Evolutionary conservation across 2,113 vertebrate genomes (phyloP).

Genomic region (Epinephelus cyanopodus): DNA sequence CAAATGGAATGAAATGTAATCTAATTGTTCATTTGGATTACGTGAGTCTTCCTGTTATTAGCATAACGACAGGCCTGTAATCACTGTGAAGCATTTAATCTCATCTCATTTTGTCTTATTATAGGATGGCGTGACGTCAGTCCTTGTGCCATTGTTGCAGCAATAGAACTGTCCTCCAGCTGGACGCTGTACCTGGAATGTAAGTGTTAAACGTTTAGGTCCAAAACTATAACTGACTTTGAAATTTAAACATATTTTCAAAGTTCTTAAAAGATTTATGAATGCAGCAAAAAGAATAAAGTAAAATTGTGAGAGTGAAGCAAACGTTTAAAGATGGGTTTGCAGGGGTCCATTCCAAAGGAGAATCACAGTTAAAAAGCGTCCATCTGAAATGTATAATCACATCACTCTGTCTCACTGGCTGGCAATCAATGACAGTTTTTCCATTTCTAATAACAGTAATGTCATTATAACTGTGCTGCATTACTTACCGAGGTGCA

Average conservation of each 20-base stretch:
- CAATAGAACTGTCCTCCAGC: neutral
- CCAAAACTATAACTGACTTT: neutral
- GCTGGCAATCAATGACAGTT: neutral
- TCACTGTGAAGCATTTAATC: constrained; percentile 34
- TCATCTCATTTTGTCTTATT: constrained; percentile 19
- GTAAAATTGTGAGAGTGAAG: neutral
- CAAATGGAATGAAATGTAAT: constrained; percentile 23
- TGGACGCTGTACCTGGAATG: neutral
- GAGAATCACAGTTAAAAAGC: neutral
- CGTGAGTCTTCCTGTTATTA: constrained; percentile 10
- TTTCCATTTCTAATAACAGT: too few species aligned
- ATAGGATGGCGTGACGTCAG: neutral
- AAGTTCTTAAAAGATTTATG: neutral
- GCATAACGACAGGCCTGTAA: neutral
- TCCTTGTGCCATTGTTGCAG: neutral
- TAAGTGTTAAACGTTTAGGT: neutral
- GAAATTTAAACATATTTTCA: too few species aligned
- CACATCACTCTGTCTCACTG: neutral
- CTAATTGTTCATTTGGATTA: constrained; percentile 1
- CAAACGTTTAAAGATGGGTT: neutral
- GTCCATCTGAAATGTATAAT: neutral
- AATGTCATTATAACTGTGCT: too few species aligned
- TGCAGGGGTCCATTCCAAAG: neutral
- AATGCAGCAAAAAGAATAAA: neutral
- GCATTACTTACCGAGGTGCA: too few species aligned